Base-by-base conservation (phyloP, 2,113 vertebrate species). In the Otis tarda region DNA sequence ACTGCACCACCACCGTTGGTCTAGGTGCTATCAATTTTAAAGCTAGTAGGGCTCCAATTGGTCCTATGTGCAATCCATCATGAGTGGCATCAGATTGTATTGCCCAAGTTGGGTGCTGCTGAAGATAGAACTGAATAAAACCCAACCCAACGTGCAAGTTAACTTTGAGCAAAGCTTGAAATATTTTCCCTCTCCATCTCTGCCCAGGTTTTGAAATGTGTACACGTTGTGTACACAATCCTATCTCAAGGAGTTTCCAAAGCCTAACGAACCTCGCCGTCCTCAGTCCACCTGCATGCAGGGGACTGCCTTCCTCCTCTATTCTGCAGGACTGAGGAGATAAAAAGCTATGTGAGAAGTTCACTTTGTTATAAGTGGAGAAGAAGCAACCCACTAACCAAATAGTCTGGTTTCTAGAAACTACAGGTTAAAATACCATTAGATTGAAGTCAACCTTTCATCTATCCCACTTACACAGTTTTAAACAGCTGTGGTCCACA, bases 21-120 rank as follows among this genome's bases (percentile, higher is more conserved):
- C 98, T 98, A 98, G 97, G 96, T 78, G 94, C 98, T 98, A 99
- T 98, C 98, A 97, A 98, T 99, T 99, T 97, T 97, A 95, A 96
- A 89, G 80, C 94, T 97, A 95, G 96, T 94, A 78, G 97, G 97
- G 97, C 97, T 98, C 97, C 95, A 96, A 99, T 99, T 98, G 98
- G 98, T 97, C 97, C 98, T 97, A 55, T 86, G 93, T 94, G 97
- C 98, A 96, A 98, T 99, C 98, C 98, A 98, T 99, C 98, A 98
- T 31, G 4, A 50, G 83, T 80, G 94, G 95, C 98, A 98, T 95
- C 84, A 94, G 97, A 98, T 97, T 97, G 95, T 98, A 98, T 98
- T 98, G 98, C 95, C 81, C 94, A 94, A 82, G 93, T 15, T 23
- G 90, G 94, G 86, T 94, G 59, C 63, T 94, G 76, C 83, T 89